Evolutionary conservation across 2,888 invertebrate genomes (phyloP).

Genomic region (Salticus scenicus): DNA sequence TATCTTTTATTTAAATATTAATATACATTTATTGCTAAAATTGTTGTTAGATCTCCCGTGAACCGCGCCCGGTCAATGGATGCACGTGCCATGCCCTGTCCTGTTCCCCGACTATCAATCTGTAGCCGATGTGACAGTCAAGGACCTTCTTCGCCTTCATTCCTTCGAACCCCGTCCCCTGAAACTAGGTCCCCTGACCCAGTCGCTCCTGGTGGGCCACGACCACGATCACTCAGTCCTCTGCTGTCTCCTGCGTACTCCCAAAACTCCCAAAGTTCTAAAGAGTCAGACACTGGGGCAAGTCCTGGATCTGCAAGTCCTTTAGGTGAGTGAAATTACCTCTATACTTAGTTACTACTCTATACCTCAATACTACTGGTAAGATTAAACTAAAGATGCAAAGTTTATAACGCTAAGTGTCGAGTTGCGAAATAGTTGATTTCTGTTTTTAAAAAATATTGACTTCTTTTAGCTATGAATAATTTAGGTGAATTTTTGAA

Average conservation of each 20-base stretch:
- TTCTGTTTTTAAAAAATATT: too few species aligned
- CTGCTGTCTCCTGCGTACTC: slow-evolving; percentile 66
- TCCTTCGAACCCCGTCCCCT: slow-evolving; percentile 78
- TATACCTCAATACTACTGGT: too few species aligned
- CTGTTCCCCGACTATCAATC: slow-evolving; percentile 63
- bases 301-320: slow-evolving; percentile 69
- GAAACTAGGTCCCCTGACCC: slow-evolving; percentile 84
- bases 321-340: slow-evolving; percentile 38
- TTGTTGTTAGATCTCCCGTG: slow-evolving; percentile 60
- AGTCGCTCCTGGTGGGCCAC: slow-evolving; percentile 47
- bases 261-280: slow-evolving; percentile 57
- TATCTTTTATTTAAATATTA: too few species aligned
- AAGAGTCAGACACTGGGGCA: slow-evolving; percentile 54
- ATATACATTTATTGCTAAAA: too few species aligned
- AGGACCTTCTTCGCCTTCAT: slow-evolving; percentile 44
- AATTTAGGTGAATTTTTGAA: too few species aligned
- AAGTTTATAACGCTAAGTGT: too few species aligned
- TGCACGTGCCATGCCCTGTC: slow-evolving; percentile 65
- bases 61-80: slow-evolving; percentile 69
- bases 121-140: slow-evolving; percentile 53
- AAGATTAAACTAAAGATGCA: too few species aligned
- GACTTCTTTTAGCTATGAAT: too few species aligned
- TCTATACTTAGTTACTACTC: too few species aligned
- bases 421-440: too few species aligned
- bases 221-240: slow-evolving; percentile 68